Percentiles rank a stretch among this genome's conserved stretches.
Evolutionary conservation across 2,797 vertebrate species (phyloP).

Genomic region (Malurus leucopterus): DNA sequence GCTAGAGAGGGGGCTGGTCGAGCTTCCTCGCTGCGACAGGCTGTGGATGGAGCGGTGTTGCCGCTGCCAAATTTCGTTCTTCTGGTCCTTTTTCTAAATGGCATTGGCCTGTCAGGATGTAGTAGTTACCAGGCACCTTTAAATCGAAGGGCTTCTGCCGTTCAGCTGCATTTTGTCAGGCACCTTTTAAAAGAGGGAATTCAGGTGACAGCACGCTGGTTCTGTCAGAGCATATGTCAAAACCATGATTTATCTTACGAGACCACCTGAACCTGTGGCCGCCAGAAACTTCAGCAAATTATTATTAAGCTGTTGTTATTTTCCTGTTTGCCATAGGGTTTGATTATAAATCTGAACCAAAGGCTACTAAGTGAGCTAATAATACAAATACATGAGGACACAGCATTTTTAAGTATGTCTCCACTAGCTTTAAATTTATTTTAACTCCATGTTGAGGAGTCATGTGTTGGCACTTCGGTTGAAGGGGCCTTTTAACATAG

Average conservation of each 20-base stretch:
- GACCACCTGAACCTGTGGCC: no score
- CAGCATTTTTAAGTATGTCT: fast-evolving
- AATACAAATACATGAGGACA: neutral
- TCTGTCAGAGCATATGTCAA: fast-evolving
- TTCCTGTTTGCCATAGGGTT: neutral
- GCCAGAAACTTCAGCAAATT: neutral
- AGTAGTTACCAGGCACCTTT: fast-evolving
- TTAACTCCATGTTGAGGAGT: neutral
- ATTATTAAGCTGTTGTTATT: neutral
- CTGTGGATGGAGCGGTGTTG: fast-evolving
- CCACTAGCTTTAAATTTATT: fast-evolving
- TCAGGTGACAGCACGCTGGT: fast-evolving
- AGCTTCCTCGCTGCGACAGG: fast-evolving
- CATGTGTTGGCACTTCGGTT: neutral
- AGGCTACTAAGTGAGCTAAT: fast-evolving
- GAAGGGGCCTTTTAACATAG: neutral
- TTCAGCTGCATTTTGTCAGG: neutral
- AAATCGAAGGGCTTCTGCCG: neutral
- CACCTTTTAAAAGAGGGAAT: neutral
- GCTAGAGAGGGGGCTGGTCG: neutral
- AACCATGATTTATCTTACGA: neutral
- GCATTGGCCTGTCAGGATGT: fast-evolving
- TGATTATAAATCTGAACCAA: fast-evolving
- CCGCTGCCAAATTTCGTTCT: fast-evolving
- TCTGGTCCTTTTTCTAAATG: neutral